phyloP scores from a whole-genome alignment of 2,113 vertebrate genomes.

The Azemiops feae region DNA sequence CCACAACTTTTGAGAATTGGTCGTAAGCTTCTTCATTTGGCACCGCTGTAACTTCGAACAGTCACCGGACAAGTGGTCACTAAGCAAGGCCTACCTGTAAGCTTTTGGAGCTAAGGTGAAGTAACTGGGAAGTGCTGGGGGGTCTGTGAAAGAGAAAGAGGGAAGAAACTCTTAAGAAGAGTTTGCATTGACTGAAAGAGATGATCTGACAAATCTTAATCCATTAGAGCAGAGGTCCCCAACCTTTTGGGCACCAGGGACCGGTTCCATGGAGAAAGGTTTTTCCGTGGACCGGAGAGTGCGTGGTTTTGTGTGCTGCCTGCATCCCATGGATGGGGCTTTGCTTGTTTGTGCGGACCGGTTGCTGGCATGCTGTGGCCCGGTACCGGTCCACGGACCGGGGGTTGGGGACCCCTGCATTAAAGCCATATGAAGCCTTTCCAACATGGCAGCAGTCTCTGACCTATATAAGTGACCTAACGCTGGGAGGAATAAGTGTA shows the following conservation, averaged over 20 bases:
- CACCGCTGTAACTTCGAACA: neutral
- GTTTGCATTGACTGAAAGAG: constrained; percentile 31
- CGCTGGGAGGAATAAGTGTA: constrained; percentile 64
- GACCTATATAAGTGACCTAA: constrained; percentile 67
- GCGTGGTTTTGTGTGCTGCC: too few species aligned
- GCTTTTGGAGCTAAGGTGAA: constrained; percentile 21
- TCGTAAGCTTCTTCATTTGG: neutral
- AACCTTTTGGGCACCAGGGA: too few species aligned
- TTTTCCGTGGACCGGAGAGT: too few species aligned
- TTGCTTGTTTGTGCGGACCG: too few species aligned
- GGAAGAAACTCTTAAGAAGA: neutral
- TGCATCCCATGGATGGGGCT: too few species aligned
- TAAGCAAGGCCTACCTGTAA: neutral
- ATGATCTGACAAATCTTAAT: constrained; percentile 39
- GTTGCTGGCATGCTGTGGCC: too few species aligned
- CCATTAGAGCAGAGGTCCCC: constrained; percentile 9
- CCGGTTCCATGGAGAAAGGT: too few species aligned
- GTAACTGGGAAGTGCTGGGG: rapidly evolving
- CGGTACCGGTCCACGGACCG: too few species aligned
- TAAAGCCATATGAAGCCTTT: constrained; percentile 10
- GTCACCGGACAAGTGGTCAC: neutral
- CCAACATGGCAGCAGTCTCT: constrained; percentile 59
- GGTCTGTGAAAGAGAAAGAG: rapidly evolving
- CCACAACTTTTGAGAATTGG: neutral
- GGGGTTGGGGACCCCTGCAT: too few species aligned